phyloP scores from a whole-genome alignment of 2,888 invertebrate genomes.

The Podabrus alpinus region DNA sequence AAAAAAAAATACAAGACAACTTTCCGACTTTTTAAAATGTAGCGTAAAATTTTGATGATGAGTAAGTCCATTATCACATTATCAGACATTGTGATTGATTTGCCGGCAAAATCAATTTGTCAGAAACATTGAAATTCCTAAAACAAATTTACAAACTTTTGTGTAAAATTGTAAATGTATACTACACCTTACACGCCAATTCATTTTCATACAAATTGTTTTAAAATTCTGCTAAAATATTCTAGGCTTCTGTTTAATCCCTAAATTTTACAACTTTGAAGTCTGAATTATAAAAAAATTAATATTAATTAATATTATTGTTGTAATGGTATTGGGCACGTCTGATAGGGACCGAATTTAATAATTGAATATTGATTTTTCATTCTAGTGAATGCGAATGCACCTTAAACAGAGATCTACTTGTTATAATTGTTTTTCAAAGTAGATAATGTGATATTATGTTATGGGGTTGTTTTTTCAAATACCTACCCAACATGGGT shows the following conservation, averaged over 20 bases:
- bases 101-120: not conserved
- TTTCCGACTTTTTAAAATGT: not conserved
- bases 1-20: not conserved
- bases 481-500: no score
- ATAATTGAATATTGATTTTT: not conserved
- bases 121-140: not conserved
- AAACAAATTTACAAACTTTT: not conserved
- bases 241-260: not conserved
- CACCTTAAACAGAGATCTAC: not conserved
- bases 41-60: not conserved
- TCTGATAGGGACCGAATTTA: not conserved
- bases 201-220: not conserved
- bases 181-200: not conserved
- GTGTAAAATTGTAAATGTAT: not conserved
- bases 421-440: no score
- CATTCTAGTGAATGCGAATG: not conserved
- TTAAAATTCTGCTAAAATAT: not conserved
- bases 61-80: not conserved
- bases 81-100: not conserved
- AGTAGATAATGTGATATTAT: no score
- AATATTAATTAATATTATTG: not conserved
- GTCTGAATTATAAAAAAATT: not conserved
- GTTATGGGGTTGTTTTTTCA: no score
- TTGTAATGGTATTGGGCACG: not conserved
- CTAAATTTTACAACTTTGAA: no score